Evolutionary conservation across 2,888 invertebrate species (phyloP).

Genomic region (Cosmorhoe ocellata): DNA sequence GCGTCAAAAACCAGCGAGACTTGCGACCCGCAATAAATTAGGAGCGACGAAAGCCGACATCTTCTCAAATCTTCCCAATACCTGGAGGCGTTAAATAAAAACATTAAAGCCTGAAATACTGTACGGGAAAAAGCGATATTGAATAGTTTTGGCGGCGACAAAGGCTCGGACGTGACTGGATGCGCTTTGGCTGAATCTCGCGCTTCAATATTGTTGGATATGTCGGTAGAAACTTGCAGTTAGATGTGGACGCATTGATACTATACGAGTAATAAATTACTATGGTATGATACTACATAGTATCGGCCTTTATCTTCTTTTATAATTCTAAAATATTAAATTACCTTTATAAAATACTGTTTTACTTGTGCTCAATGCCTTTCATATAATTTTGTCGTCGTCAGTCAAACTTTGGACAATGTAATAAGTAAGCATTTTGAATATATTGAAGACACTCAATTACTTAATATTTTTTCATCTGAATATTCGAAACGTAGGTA

Average conservation of each 20-base stretch:
- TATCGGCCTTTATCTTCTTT: too few relatives aligned
- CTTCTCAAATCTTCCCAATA: constrained; percentile 68
- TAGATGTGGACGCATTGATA: too few relatives aligned
- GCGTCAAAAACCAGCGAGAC: constrained; percentile 66
- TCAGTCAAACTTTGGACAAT: too few relatives aligned
- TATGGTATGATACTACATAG: too few relatives aligned
- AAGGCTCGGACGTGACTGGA: constrained; percentile 50
- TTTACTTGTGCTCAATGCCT: too few relatives aligned
- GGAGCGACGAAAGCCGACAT: constrained; percentile 75
- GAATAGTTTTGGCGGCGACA: constrained; percentile 74
- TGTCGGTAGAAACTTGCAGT: too few relatives aligned
- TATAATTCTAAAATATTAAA: too few relatives aligned
- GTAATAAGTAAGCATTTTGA: too few relatives aligned
- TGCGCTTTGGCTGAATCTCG: constrained; percentile 48
- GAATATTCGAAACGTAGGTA: background rate
- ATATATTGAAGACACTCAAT: too few relatives aligned
- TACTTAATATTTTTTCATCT: background rate
- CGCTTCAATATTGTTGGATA: constrained; percentile 42
- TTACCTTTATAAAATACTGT: too few relatives aligned
- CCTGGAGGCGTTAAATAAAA: constrained; percentile 74
- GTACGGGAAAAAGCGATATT: constrained; percentile 71
- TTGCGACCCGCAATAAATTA: constrained; percentile 75
- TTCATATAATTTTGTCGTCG: too few relatives aligned
- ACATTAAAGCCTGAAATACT: constrained; percentile 80
- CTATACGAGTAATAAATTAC: too few relatives aligned